A percentile compares a stretch with the other conserved stretches of the same genome.
phyloP scores from a whole-genome alignment of 2,888 invertebrate genomes.

The Sinodicranocentrus sp. region DNA sequence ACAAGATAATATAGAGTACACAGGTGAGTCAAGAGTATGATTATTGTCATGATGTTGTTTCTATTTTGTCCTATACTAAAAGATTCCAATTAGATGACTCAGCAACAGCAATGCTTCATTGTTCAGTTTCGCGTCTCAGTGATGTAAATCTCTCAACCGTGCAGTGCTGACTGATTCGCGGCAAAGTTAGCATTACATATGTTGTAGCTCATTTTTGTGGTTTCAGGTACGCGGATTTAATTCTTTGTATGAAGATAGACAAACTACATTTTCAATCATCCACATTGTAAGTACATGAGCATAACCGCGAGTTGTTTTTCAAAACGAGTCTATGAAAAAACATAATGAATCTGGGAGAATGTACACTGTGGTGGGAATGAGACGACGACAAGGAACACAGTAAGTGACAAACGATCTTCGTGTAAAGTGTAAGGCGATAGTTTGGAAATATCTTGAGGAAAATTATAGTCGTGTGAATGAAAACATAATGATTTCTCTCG shows the following conservation, averaged over 20 bases:
- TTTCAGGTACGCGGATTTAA: conserved; percentile 22
- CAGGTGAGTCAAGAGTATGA: background rate
- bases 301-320: background rate
- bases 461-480: background rate
- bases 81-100: conserved; percentile 70
- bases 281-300: background rate
- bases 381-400: background rate
- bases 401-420: conserved; percentile 20
- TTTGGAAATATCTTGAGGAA: background rate
- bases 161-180: background rate
- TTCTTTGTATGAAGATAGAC: background rate
- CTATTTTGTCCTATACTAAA: conserved; percentile 22
- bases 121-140: background rate
- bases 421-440: background rate
- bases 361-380: background rate
- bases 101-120: conserved; percentile 37
- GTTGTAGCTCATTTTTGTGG: conserved; percentile 19
- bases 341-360: background rate
- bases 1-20: background rate
- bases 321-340: background rate
- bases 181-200: too few relatives aligned
- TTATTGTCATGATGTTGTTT: conserved; percentile 9
- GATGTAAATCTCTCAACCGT: conserved; percentile 34
- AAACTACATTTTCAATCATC: too few relatives aligned
- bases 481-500: background rate